phyloP scores from a whole-genome alignment of 37 sponge, comb jelly and placozoan genomes.

The Agelas oroides region DNA sequence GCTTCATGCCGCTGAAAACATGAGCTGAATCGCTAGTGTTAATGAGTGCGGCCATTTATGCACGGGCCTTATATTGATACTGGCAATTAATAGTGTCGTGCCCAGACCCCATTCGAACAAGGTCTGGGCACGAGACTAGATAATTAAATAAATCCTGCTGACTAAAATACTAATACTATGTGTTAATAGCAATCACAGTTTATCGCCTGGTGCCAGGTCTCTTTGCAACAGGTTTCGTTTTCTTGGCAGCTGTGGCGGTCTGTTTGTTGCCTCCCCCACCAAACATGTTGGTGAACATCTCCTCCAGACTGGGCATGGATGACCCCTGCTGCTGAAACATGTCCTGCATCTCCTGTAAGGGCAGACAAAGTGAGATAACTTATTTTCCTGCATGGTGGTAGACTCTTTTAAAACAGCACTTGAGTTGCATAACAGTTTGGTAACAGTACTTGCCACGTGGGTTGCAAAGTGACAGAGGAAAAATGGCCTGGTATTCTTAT shows the following conservation, averaged over 20 bases:
- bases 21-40: too few species aligned
- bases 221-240: neutral
- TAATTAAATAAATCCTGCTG: neutral
- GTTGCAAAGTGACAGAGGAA: too few species aligned
- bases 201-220: neutral
- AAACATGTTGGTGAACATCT: slow-evolving; percentile 78
- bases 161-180: neutral
- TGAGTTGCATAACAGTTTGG: too few species aligned
- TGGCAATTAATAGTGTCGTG: too few species aligned
- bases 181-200: neutral
- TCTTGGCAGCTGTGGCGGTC: neutral
- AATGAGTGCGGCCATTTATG: too few species aligned
- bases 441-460: too few species aligned
- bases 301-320: slow-evolving; percentile 79
- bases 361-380: neutral
- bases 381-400: neutral
- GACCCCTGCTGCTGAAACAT: slow-evolving; percentile 55
- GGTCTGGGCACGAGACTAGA: too few species aligned
- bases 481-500: too few species aligned
- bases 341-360: slow-evolving; percentile 79
- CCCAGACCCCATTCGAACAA: too few species aligned
- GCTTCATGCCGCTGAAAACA: too few species aligned
- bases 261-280: slow-evolving; percentile 64
- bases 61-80: too few species aligned
- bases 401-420: neutral